Evolutionary conservation across 2,797 vertebrate genomes (phyloP).

Genomic region (Huso huso): DNA sequence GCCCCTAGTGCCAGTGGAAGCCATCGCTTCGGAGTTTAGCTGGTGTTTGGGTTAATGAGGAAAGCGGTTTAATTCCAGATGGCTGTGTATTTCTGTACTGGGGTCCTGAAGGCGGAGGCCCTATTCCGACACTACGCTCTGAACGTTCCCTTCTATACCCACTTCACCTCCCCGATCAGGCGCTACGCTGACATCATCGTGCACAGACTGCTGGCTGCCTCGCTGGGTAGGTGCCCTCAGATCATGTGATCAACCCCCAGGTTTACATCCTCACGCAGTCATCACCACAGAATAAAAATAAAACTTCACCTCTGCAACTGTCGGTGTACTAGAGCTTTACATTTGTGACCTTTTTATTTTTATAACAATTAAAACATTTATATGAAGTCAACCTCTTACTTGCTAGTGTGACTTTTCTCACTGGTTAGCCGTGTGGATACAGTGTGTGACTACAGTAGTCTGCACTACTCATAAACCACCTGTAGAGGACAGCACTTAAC

Average conservation of each 20-base stretch:
- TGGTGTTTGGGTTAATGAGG: constrained; percentile 5
- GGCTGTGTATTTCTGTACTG: constrained; percentile 89
- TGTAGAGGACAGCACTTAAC: too few species aligned
- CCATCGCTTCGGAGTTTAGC: background rate
- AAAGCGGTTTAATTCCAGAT: constrained; percentile 54
- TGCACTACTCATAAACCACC: too few species aligned
- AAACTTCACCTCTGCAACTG: too few species aligned
- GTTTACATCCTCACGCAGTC: too few species aligned
- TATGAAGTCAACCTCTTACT: too few species aligned
- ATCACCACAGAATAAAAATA: too few species aligned
- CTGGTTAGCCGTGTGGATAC: too few species aligned
- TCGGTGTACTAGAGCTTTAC: too few species aligned
- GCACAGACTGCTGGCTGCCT: constrained; percentile 80
- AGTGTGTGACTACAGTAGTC: too few species aligned
- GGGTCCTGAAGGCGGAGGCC: constrained; percentile 47
- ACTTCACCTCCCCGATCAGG: constrained; percentile 95
- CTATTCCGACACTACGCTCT: constrained; percentile 85
- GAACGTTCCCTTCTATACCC: constrained; percentile 91
- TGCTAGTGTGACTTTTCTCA: too few species aligned
- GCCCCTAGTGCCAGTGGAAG: background rate
- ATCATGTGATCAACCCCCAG: background rate
- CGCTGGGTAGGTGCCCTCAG: constrained; percentile 63
- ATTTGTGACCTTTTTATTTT: too few species aligned
- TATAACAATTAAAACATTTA: too few species aligned
- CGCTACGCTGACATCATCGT: constrained; percentile 86